These are phyloP conservation scores for Irena cyanogastra DNA, from an alignment of 2,113 vertebrate species.

Conservation along the genomic window DNA sequence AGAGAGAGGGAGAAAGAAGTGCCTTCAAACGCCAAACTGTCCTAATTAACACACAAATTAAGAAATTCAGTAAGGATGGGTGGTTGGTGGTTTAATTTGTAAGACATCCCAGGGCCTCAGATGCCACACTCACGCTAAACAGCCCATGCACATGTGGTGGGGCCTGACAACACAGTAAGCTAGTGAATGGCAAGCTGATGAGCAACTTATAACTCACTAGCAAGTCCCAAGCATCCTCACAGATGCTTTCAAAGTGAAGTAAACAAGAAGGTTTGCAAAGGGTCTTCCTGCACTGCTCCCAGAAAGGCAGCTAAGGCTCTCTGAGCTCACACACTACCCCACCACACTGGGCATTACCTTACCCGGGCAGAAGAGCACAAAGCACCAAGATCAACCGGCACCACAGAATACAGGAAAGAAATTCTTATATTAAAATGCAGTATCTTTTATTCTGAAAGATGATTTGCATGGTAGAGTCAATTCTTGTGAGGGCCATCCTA, in stretches of 20 bases:
- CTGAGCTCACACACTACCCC: neutral
- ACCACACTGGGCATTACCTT: neutral
- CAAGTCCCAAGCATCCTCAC: neutral
- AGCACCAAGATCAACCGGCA: neutral
- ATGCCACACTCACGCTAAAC: neutral
- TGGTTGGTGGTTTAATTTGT: neutral
- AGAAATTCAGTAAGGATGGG: neutral
- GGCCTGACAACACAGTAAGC: neutral
- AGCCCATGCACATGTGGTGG: neutral
- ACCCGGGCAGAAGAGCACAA: neutral
- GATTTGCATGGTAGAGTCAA: neutral
- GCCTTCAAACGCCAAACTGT: neutral
- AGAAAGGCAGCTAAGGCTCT: neutral
- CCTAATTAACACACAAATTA: neutral
- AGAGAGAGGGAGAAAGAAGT: neutral
- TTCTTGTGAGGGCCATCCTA: neutral
- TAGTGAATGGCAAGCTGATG: neutral
- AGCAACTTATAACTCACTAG: neutral
- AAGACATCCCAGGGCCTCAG: neutral
- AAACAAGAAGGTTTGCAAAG: neutral
- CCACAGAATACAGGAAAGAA: neutral
- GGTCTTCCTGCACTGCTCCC: neutral
- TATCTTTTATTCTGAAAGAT: neutral
- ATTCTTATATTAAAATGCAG: fast-evolving
- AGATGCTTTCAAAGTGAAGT: neutral